Conservation (phyloP, 2,888 invertebrate species). For the Andrena camellia region DNA sequence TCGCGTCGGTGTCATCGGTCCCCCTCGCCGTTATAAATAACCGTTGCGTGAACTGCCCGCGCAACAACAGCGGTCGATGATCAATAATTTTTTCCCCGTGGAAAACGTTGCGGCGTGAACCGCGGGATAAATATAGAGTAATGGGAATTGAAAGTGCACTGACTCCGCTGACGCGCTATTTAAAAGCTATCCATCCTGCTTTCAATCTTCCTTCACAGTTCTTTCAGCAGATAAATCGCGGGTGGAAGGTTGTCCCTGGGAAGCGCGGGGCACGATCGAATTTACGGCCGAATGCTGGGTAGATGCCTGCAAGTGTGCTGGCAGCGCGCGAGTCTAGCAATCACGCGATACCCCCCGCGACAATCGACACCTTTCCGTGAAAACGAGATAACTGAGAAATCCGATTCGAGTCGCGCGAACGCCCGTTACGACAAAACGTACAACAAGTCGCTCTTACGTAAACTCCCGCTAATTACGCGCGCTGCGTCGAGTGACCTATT, state of each 20-base stretch:
- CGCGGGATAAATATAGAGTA: constrained; percentile 39
- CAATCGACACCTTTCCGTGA: constrained; percentile 48
- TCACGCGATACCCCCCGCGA: constrained; percentile 8
- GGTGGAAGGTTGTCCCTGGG: not conserved
- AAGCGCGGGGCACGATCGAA: not conserved
- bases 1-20: constrained; percentile 44
- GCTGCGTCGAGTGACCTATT: constrained; percentile 44
- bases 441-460: constrained; percentile 38
- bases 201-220: too few species aligned
- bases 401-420: constrained; percentile 31
- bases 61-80: constrained; percentile 45
- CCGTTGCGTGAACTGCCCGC: constrained; percentile 35
- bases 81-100: constrained; percentile 49
- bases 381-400: constrained; percentile 38
- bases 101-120: constrained; percentile 1
- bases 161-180: constrained; percentile 1
- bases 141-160: constrained; percentile 16
- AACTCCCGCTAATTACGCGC: constrained; percentile 47
- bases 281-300: not conserved
- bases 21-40: constrained; percentile 51
- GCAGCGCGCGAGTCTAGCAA: constrained; percentile 27
- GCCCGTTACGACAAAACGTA: constrained; percentile 8
- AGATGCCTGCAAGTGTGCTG: not conserved
- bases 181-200: not conserved
- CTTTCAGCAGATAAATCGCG: too few species aligned